Conservation (phyloP, 92 coral and sea anemone species). For the Heliopora coerulea region DNA sequence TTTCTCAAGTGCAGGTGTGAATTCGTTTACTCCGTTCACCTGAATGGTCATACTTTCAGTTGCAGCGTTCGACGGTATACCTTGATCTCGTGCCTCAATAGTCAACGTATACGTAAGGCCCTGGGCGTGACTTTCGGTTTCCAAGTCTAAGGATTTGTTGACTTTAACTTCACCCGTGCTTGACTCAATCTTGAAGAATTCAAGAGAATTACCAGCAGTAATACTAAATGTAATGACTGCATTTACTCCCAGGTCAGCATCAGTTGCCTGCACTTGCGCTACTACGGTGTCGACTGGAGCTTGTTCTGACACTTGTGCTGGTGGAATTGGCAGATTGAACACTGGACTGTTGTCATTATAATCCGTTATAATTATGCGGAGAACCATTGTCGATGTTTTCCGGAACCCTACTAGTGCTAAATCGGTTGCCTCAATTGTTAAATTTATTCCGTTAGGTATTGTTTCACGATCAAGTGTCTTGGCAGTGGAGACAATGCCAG, state of each 20-base stretch:
- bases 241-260: conserved; percentile 70
- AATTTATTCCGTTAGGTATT: conserved; percentile 47
- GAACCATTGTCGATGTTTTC: conserved; percentile 61
- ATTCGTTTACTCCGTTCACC: conserved; percentile 65
- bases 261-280: conserved; percentile 76
- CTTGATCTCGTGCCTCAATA: conserved; percentile 59
- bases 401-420: conserved; percentile 65
- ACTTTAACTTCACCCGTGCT: conserved; percentile 70
- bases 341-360: conserved; percentile 74
- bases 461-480: conserved; percentile 68
- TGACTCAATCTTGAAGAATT: conserved; percentile 66
- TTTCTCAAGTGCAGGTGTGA: conserved; percentile 70
- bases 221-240: conserved; percentile 63
- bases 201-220: conserved; percentile 67
- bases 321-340: conserved; percentile 58
- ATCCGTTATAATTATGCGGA: conserved; percentile 64
- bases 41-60: conserved; percentile 55
- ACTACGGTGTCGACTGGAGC: conserved; percentile 63
- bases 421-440: conserved; percentile 64
- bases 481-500: conserved; percentile 62
- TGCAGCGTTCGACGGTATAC: conserved; percentile 52
- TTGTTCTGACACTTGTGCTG: conserved; percentile 71
- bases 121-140: conserved; percentile 52
- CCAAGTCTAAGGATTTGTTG: conserved; percentile 64
- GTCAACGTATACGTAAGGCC: conserved; percentile 57